Evolutionary conservation across 2,797 vertebrate species (phyloP), one percentile per base, ranked within the genome.

Genomic region (Sandelia bainsii): DNA sequence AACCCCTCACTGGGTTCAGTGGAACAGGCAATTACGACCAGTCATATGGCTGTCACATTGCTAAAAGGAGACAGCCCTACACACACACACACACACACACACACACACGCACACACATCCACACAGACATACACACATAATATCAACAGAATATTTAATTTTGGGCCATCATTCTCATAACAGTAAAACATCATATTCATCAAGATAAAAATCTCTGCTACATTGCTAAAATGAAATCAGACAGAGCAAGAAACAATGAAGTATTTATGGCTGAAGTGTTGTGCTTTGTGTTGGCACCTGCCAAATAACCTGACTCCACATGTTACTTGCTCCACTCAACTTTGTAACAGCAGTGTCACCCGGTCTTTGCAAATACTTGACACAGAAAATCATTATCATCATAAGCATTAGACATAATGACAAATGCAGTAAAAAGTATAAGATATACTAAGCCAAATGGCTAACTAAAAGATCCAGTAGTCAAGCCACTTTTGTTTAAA

Each of bases 1-100:
- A 90, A 92, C 89, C 91, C 84, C 85, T 87, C 69, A 61, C 83
- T 83, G 77, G 66, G 75, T 70, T 63, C 64, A 86, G 83, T 82
- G 65, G 69, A 83, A 60, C 49, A 86, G 52, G 85, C 89, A 90
- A 91, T 92, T 91, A 91, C 32, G 53, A 79, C 46, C 71, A 84
- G 87, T 90, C 84, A 84, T 81, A 72, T 63, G 64, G 77, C 70
- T 89, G 83, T 88, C 86, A 83, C 50, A 69, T 42, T 69, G 82
- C 84, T 76, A 83, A 70, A 72, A 64, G 73, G 76, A 68, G 59
- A 77, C 52, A 62, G 60, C 53, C 77, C 48, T 53, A 49, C n/a
- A 79, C 22, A 58, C 48, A 72, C 54, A 60, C 27, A 29, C 68
- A 67, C 69, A 67, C 62, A 66, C 71, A 56, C 51, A 51, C 49